Evolutionary conservation across 1,140 invertebrate genomes (phyloP), one percentile per base, ranked within the genome.

Genomic region (Thrips palmi): DNA sequence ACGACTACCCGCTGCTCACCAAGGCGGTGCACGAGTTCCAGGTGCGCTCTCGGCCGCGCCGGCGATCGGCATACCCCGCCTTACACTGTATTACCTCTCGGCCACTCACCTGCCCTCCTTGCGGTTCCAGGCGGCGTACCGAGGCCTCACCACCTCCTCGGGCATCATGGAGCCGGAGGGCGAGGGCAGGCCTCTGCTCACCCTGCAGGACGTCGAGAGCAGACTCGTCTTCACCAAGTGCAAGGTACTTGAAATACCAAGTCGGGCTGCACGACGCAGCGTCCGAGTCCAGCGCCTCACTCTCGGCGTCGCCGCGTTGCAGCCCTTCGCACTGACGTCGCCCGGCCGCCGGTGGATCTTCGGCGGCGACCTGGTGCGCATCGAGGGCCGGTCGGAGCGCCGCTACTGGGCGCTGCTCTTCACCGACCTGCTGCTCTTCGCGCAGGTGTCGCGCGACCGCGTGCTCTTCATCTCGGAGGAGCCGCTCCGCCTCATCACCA

Each of bases 401-500:
- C 75, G 80, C 1, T 83, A 77, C 47, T 86, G 83, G 81, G 81
- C 78, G 1, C 57, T 87, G 32, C 59, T 87, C 2, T 77, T 87
- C 50, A 79, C 71, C 39, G 83, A 87, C 52, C 65, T 86, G 21
- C 64, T 87, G 2, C 65, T 87, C 1, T 83, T 87, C 49, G 79
- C 83, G 4, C 78, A 80, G 44, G 78, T 85, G 10, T 84, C 78
- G 24, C 66, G 81, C 20, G 82, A 86, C 51, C 60, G 81, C 14
- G 82, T 87, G 2, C 58, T 86, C 1, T 86, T 85, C 52, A 77
- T 87, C 10, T 80, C 77, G 17, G 83, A 87, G 52, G 83, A 87
- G 45, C 83, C 82, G 1, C 65, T 87, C 3, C 68, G 77, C 4
- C 58, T 87, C 20, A 65, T 68, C 7, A 74, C 71, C 40, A 73